These are phyloP conservation scores for Piprites chloris DNA, from an alignment of 2,113 vertebrate species.

Conservation along the genomic window DNA sequence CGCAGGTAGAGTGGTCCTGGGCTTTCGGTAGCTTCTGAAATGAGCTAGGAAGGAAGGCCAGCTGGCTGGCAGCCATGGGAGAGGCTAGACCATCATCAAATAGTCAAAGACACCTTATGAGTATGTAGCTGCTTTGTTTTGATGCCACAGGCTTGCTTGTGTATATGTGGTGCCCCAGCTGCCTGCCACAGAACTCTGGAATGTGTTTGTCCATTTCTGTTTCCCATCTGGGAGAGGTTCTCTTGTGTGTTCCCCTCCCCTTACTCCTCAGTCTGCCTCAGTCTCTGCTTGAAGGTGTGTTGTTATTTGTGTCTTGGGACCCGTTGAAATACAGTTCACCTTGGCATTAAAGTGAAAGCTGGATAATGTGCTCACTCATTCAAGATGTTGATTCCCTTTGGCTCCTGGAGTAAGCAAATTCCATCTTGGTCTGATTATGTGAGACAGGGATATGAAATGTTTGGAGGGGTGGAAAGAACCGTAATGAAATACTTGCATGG, in stretches of 20 bases:
- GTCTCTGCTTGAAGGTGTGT: neutral
- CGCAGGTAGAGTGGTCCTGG: neutral
- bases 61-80: neutral
- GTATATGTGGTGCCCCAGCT: neutral
- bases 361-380: neutral
- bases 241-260: neutral
- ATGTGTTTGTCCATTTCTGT: neutral
- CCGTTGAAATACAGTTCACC: neutral
- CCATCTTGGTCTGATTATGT: neutral
- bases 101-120: neutral
- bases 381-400: neutral
- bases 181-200: neutral
- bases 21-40: neutral
- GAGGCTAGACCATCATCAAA: neutral
- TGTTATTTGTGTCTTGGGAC: neutral
- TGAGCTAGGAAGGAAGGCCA: neutral
- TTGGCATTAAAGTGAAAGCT: neutral
- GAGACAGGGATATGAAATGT: neutral
- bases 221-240: neutral
- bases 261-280: neutral
- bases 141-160: neutral
- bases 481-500: neutral
- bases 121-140: neutral
- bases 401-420: neutral
- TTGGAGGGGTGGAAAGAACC: neutral